Evolutionary conservation across 2,888 invertebrate species (phyloP), one percentile per base, ranked within the genome.

Genomic region (Itoplectis maculator): DNA sequence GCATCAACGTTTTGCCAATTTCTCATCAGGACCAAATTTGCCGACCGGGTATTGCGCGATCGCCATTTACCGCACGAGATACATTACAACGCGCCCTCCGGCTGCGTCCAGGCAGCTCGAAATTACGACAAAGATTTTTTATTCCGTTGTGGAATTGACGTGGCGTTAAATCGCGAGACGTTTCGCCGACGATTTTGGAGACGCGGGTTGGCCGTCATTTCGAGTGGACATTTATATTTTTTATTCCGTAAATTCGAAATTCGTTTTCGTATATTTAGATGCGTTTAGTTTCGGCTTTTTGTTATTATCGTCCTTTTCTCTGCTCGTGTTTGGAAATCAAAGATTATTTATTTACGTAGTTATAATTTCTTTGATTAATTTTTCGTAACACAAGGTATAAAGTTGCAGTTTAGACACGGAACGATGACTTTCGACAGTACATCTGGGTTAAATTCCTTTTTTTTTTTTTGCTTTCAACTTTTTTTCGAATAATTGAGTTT

Each of bases 11-110:
- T 76, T 76, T 51, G 49, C 70, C 72, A 72, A 81, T 81, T 81
- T 81, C 81, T 81, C 81, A 81, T 81, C 76, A 72, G 59, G 59
- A 54, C 56, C 42, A 70, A 81, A 81, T 76, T 76, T 47, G 63
- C 54, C 7, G 70, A 47, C 66, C 59, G 47, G 76, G 72, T 72
- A 72, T 76, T 76, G 42, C 63, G 72, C 66, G 45, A 61, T 15
- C 40, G 15, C 40, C 54, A 54, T 47, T 75, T 29, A 6, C 47
- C 37, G n/a, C n/a, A n/a, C 7, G 15, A 69, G 37, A 18, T 9
- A 45, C 7, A 8, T 54, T 54, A 4, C 51, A 51, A 4, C 20
- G 9, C 13, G 11, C 54, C 11, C 1, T 1, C 8, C 18, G 11
- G 20, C 4, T 23, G 20, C 23, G n/a, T 6, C 2, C 11, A 9